phyloP scores from a whole-genome alignment of 2,797 vertebrate species.

The Thamnophis elegans region DNA sequence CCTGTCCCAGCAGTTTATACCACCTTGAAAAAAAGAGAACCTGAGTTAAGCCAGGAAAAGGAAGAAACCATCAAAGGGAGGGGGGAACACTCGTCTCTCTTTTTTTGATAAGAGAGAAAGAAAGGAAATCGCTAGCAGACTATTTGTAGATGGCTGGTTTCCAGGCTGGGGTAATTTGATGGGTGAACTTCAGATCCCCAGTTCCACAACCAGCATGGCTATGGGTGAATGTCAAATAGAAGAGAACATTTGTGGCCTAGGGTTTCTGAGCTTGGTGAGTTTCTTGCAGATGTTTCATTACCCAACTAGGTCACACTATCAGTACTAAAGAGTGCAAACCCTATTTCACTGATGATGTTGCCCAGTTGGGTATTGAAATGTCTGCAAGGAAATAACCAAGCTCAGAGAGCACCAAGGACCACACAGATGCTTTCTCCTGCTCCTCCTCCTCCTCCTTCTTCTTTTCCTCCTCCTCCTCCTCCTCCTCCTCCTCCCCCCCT shows the following conservation, averaged over 20 bases:
- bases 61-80: background rate
- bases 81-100: background rate
- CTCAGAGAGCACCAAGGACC: too few relatives aligned
- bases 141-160: background rate
- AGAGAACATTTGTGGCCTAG: background rate
- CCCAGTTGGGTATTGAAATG: too few relatives aligned
- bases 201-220: background rate
- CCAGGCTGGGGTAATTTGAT: background rate
- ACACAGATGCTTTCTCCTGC: too few relatives aligned
- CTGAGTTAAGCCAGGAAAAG: background rate
- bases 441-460: background rate
- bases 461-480: too few relatives aligned
- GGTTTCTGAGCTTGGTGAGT: background rate
- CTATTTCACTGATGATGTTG: too few relatives aligned
- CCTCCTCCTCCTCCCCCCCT: too few relatives aligned
- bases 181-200: background rate
- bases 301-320: background rate
- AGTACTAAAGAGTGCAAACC: too few relatives aligned
- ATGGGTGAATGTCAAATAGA: background rate
- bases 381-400: too few relatives aligned
- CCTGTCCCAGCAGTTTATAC: conserved; percentile 30
- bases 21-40: conserved; percentile 15
- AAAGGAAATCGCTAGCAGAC: background rate
- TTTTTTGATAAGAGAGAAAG: background rate
- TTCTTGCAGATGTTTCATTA: background rate